These are phyloP conservation scores for Nothoprocta pentlandii DNA, from an alignment of 2,113 vertebrate species.

Conservation along the genomic window DNA sequence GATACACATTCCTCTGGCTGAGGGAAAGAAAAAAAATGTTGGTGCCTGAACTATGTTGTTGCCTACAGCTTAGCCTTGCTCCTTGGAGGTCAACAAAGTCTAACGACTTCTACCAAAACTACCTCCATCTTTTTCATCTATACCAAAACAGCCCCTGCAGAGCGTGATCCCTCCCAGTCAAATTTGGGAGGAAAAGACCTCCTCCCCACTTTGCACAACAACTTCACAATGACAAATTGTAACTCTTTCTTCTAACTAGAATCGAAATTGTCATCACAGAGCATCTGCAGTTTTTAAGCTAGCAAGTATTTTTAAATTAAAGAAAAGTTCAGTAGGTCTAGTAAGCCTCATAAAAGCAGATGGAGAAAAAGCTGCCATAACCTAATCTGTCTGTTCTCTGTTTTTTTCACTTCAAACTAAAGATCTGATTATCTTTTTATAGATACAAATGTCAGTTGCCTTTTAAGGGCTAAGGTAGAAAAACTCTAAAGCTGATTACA, in stretches of 20 bases:
- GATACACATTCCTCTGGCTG: not conserved
- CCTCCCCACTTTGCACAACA: not conserved
- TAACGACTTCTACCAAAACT: not conserved
- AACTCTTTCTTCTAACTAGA: not conserved
- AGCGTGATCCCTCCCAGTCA: not conserved
- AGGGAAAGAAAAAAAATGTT: not conserved
- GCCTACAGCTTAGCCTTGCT: not conserved
- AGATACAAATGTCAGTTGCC: not conserved
- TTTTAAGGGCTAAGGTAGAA: not conserved
- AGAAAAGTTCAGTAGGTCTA: conserved; percentile 15
- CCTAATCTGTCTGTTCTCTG: conserved; percentile 21
- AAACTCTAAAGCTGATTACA: not conserved
- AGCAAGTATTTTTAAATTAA: conserved; percentile 28
- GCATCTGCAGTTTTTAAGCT: not conserved
- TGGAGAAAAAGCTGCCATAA: conserved; percentile 26
- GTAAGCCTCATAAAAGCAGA: conserved; percentile 47
- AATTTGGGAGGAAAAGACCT: not conserved
- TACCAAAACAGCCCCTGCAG: not conserved
- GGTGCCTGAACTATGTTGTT: not conserved
- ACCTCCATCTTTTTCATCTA: not conserved
- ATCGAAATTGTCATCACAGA: not conserved
- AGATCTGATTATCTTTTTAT: conserved; percentile 37
- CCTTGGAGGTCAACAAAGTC: not conserved
- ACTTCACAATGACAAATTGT: not conserved
- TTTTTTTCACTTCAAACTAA: conserved; percentile 33